phyloP scores from a whole-genome alignment of 2,888 invertebrate genomes.

The Boloria selene region DNA sequence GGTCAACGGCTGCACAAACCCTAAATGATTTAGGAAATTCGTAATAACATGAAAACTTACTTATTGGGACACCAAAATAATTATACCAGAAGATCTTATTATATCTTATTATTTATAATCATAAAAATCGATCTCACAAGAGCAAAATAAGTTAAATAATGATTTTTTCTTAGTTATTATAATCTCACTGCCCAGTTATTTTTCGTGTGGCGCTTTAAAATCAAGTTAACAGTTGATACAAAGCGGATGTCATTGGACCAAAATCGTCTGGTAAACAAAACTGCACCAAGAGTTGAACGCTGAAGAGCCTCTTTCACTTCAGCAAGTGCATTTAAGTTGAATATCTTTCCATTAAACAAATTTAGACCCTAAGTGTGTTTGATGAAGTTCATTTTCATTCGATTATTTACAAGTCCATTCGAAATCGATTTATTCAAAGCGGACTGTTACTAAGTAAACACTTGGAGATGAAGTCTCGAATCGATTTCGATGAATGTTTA shows the following conservation, averaged over 20 bases:
- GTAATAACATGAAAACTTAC: conserved; percentile 32
- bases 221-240: conserved; percentile 53
- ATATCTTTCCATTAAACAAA: conserved; percentile 30
- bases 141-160: too few relatives aligned
- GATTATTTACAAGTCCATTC: conserved; percentile 45
- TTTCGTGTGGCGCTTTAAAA: conserved; percentile 54
- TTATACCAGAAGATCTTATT: too few relatives aligned
- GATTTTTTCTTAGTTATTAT: conserved; percentile 12
- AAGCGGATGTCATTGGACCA: conserved; percentile 54
- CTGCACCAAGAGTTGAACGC: conserved; percentile 43
- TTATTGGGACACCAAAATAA: background rate
- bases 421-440: conserved; percentile 74
- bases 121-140: too few relatives aligned
- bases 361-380: conserved; percentile 33
- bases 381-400: conserved; percentile 47
- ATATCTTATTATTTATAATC: too few relatives aligned
- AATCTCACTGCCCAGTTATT: conserved; percentile 44
- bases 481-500: conserved; percentile 74
- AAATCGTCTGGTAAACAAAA: conserved; percentile 43
- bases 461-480: conserved; percentile 69
- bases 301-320: conserved; percentile 49
- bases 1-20: conserved; percentile 47
- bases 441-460: conserved; percentile 79
- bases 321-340: conserved; percentile 41
- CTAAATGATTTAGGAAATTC: conserved; percentile 45